Percentiles rank a stretch among this genome's conserved stretches.
These are phyloP conservation scores for Diceros bicornis DNA, from an alignment of 2,797 vertebrate genomes.

Conservation along the genomic window DNA sequence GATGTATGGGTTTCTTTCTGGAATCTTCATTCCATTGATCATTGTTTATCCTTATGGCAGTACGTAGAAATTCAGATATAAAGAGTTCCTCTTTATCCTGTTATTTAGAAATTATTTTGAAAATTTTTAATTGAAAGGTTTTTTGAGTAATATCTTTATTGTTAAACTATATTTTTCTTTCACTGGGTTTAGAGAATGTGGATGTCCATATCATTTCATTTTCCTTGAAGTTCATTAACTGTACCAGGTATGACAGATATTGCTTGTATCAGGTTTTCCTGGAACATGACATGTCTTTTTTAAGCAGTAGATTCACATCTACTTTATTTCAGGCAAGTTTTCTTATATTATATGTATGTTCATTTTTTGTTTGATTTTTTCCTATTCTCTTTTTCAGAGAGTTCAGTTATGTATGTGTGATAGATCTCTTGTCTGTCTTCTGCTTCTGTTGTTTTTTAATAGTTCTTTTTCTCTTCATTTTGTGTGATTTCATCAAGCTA, in stretches of 20 bases:
- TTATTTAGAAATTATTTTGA: constrained; percentile 47
- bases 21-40: not conserved
- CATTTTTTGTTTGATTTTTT: not conserved
- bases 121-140: not conserved
- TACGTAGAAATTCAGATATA: not conserved
- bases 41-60: not conserved
- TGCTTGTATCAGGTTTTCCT: not conserved
- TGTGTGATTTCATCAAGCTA: not conserved
- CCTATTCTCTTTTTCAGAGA: constrained; percentile 7
- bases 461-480: not conserved
- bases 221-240: constrained; percentile 19
- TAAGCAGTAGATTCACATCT: not conserved
- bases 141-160: not conserved
- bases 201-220: not conserved
- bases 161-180: constrained; percentile 20
- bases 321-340: constrained; percentile 24
- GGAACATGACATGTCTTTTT: not conserved
- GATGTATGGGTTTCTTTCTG: not conserved
- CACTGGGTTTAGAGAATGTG: not conserved
- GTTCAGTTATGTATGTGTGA: not conserved
- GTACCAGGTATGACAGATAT: not conserved
- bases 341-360: constrained; percentile 1
- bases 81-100: not conserved
- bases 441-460: not conserved
- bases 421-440: not conserved